Base-by-base conservation (phyloP, 1,140 invertebrate species). In the Lepidurus arcticus region DNA sequence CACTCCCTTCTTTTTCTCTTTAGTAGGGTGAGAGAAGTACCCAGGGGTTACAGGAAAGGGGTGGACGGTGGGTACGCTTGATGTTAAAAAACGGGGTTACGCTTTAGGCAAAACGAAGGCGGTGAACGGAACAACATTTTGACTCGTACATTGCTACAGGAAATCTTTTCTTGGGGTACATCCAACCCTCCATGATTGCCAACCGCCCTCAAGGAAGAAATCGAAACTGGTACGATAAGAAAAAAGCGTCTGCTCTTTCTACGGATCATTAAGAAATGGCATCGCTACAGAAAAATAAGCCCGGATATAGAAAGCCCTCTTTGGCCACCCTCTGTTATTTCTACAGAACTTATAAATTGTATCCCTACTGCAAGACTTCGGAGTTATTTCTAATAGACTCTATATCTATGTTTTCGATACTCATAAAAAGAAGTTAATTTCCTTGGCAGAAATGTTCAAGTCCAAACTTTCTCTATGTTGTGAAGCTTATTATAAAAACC, bases 181-280 rank as follows among this genome's bases (percentile, higher is more conserved):
- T 65, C 53, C 53, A 65, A 65, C 16, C 8, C 53, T 65, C 16
- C 13, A 65, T 13, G 16, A 10, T 65, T 65, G 16, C 53, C 21
- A 13, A 3, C 3, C 53, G 21, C 4, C 53, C 53, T 65, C 53
- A 13, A 65, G 53, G 53, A 16, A 65, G 53, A 21, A 65, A 65
- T 65, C 8, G 53, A 65, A 65, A 65, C 53, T 65, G 53, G 53
- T 65, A 65, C 53, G 53, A 65, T 65, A 65, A 65, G 53, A 21
- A 65, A 65, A 47, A 47, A 47, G 4, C 53, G 53, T 65, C 53
- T 65, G 53, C 53, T 10, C 53, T 65, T 65, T 65, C 53, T 21
- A 16, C 53, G 53, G 8, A 65, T 65, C 53, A 65, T 65, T 65
- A 65, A 21, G 53, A 65, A 65, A 65, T 65, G 53, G 53, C n/a